A percentile compares a stretch with the other conserved stretches of the same genome.
phyloP scores from a whole-genome alignment of 2,797 vertebrate species.

The Sebastes itinus region DNA sequence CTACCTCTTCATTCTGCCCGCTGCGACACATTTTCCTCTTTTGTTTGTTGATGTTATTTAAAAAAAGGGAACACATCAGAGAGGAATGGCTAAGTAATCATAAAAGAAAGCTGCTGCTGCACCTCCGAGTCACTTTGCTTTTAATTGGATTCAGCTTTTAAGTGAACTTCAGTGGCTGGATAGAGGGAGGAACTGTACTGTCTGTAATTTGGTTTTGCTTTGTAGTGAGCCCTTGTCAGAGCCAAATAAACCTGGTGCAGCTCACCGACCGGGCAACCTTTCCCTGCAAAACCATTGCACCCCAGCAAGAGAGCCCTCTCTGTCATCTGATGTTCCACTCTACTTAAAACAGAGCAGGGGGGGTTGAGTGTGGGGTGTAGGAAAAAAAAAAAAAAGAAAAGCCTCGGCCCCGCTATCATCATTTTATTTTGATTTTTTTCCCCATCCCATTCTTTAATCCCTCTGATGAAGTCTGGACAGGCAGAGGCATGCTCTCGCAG shows the following conservation, averaged over 20 bases:
- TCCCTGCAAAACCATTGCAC: constrained; percentile 61
- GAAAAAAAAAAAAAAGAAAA: constrained; percentile 68
- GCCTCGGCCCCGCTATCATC: constrained; percentile 76
- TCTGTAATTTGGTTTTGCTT: constrained; percentile 75
- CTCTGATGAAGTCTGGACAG: constrained; percentile 99
- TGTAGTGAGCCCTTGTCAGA: constrained; percentile 74
- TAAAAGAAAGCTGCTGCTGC: constrained; percentile 57
- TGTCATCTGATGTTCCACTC: constrained; percentile 83
- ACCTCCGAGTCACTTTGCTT: constrained; percentile 65
- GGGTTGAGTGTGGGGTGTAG: constrained; percentile 18
- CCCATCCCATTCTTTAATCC: constrained; percentile 96
- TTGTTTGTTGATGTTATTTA: constrained; percentile 65
- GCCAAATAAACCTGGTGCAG: constrained; percentile 66
- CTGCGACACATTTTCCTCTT: constrained; percentile 59
- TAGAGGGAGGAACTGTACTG: constrained; percentile 40
- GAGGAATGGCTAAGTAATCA: constrained; percentile 62
- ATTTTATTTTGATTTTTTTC: constrained; percentile 93
- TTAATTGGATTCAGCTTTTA: constrained; percentile 76
- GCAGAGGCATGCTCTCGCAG: constrained; percentile 97
- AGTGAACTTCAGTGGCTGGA: constrained; percentile 56
- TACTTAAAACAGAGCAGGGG: constrained; percentile 76
- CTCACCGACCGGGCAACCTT: constrained; percentile 66
- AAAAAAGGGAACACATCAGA: constrained; percentile 52
- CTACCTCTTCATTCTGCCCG: constrained; percentile 45
- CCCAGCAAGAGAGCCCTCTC: constrained; percentile 85